Evolutionary conservation across 2,113 vertebrate species (phyloP).

Genomic region (Mirounga angustirostris): DNA sequence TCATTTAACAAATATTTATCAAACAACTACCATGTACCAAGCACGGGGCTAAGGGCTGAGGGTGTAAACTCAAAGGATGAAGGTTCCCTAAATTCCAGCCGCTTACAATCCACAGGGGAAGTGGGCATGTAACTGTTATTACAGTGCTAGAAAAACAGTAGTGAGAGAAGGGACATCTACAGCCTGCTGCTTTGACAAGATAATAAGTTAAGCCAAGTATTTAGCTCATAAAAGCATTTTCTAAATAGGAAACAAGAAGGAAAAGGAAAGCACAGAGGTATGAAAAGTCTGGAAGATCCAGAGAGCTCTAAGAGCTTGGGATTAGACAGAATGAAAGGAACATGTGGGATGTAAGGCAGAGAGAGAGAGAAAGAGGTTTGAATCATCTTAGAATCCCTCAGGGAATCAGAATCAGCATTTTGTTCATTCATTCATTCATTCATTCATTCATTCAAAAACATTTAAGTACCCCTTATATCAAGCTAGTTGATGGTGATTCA

Average conservation of each 20-base stretch:
- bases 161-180: background rate
- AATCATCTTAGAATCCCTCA: background rate
- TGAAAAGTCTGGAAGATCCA: background rate
- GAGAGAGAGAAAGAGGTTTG: background rate
- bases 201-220: background rate
- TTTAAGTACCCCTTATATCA: background rate
- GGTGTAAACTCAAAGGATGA: background rate
- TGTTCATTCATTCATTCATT: background rate
- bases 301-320: background rate
- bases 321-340: background rate
- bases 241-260: background rate
- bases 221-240: background rate
- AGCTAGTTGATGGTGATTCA: background rate
- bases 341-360: background rate
- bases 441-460: background rate
- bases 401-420: background rate
- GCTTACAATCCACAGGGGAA: background rate
- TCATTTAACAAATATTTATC: background rate
- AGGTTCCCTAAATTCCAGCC: background rate
- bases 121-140: background rate
- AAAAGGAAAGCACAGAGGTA: background rate
- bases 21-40: background rate
- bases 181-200: background rate
- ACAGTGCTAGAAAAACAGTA: background rate
- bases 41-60: background rate